Conservation (phyloP, 2,888 invertebrate genomes). For the Polia nebulosa region DNA sequence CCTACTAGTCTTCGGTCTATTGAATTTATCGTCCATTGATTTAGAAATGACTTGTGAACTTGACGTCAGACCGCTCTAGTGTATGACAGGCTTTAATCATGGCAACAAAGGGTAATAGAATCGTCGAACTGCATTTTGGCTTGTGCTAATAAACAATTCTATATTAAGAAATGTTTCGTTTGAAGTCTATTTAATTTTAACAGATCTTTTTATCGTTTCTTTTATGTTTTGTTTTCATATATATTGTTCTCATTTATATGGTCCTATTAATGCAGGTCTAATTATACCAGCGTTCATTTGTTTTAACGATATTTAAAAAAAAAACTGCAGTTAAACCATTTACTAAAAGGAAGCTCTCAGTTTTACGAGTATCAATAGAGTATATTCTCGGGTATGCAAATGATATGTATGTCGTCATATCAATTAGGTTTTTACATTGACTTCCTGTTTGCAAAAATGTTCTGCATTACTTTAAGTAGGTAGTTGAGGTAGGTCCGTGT, state of each 20-base stretch:
- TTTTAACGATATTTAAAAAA: conserved; percentile 19
- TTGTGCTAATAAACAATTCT: neutral
- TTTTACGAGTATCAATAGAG: conserved; percentile 44
- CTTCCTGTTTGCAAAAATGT: conserved; percentile 46
- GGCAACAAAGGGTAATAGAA: conserved; percentile 6
- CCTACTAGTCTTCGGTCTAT: neutral
- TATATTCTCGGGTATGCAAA: conserved; percentile 42
- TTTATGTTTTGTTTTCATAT: conserved; percentile 13
- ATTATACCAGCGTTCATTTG: conserved; percentile 24
- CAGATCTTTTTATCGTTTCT: neutral
- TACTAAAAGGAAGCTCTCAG: conserved; percentile 49
- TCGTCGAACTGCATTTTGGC: neutral
- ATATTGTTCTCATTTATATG: conserved; percentile 20
- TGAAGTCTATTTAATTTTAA: conserved; percentile 1
- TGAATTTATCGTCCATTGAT: conserved; percentile 23
- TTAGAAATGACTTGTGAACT: conserved; percentile 17
- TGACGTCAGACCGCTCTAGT: neutral
- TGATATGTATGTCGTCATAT: conserved; percentile 40
- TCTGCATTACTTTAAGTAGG: conserved; percentile 32
- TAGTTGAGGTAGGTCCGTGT: conserved; percentile 62
- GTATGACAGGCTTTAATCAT: conserved; percentile 1
- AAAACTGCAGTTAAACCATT: conserved; percentile 33
- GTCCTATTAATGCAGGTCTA: conserved; percentile 16
- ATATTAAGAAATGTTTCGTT: conserved; percentile 1
- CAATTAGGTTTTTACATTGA: conserved; percentile 43